Conservation (phyloP, 2,113 vertebrate species). For the Callipepla californica region DNA sequence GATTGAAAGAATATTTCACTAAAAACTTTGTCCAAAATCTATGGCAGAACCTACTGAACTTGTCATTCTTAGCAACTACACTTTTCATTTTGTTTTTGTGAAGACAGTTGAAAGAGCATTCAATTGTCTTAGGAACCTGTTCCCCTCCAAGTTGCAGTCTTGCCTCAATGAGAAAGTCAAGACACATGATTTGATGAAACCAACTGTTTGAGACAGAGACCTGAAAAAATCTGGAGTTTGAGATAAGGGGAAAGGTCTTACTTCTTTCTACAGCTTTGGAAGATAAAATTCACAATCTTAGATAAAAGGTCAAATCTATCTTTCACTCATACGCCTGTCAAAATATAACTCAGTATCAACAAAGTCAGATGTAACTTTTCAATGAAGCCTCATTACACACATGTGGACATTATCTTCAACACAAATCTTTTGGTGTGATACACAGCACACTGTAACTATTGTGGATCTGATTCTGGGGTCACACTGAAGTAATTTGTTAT, state of each 20-base stretch:
- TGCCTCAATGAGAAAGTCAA: accelerated
- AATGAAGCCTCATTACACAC: not conserved
- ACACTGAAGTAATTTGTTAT: not conserved
- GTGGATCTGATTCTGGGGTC: slow-evolving; percentile 15
- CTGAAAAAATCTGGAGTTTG: slow-evolving; percentile 1
- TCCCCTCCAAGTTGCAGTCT: not conserved
- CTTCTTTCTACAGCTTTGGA: slow-evolving; percentile 20
- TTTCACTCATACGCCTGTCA: not conserved
- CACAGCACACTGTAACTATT: not conserved
- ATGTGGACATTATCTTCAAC: not conserved
- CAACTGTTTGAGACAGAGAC: not conserved
- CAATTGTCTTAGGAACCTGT: not conserved
- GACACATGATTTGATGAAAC: not conserved
- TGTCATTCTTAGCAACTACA: not conserved
- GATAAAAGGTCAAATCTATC: slow-evolving; percentile 21
- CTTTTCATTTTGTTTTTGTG: not conserved
- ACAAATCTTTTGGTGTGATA: not conserved
- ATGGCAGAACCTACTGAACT: not conserved
- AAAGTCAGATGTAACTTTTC: not conserved
- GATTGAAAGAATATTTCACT: not conserved
- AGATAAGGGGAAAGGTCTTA: slow-evolving; percentile 37
- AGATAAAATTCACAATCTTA: slow-evolving; percentile 21
- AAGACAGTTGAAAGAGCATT: not conserved
- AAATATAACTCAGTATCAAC: not conserved
- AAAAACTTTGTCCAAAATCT: not conserved